phyloP scores from a whole-genome alignment of 2,888 invertebrate genomes.

The Achlya flavicornis region DNA sequence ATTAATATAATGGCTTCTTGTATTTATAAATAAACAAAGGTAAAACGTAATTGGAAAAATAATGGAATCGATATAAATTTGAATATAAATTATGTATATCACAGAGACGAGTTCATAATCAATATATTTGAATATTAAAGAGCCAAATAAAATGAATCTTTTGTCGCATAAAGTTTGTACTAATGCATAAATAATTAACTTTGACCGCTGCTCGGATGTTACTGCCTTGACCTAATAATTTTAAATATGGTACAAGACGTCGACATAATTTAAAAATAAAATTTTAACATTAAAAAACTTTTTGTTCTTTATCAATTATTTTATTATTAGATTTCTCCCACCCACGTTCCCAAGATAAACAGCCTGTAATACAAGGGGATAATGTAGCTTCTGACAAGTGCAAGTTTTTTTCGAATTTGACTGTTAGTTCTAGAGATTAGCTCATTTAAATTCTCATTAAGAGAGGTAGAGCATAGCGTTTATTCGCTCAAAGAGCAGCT shows the following conservation, averaged over 20 bases:
- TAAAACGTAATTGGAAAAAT: not conserved
- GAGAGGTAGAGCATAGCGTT: too few species aligned
- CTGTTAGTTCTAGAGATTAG: too few species aligned
- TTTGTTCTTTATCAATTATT: not conserved
- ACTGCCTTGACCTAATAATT: constrained; percentile 10
- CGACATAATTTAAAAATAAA: not conserved
- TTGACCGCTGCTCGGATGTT: not conserved
- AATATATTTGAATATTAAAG: constrained; percentile 3
- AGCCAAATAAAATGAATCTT: constrained; percentile 2
- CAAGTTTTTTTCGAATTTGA: too few species aligned
- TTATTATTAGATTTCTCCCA: not conserved
- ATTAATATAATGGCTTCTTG: not conserved
- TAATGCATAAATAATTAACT: constrained; percentile 7
- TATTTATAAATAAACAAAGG: not conserved
- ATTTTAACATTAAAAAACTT: not conserved
- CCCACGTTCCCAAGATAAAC: too few species aligned
- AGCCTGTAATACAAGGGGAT: too few species aligned
- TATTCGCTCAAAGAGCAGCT: too few species aligned
- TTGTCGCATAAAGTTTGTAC: not conserved
- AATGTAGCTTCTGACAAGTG: too few species aligned
- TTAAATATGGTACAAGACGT: not conserved
- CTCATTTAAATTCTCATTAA: too few species aligned
- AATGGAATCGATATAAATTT: not conserved
- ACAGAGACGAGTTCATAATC: not conserved
- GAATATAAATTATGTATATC: not conserved